Conservation (phyloP, 1,140 invertebrate species). For the Dreissena polymorpha region DNA sequence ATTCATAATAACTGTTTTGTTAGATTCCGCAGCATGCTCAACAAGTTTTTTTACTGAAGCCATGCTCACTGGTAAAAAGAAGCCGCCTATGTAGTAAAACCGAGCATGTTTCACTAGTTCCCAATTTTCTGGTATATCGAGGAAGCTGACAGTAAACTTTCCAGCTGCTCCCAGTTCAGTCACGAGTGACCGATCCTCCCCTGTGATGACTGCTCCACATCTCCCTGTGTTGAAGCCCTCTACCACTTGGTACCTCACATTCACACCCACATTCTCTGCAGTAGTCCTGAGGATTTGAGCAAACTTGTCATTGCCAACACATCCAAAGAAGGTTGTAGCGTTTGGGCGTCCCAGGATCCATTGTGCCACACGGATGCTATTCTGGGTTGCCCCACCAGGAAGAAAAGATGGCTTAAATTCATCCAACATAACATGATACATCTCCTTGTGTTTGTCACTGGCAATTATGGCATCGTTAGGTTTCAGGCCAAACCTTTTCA, state of each 20-base stretch:
- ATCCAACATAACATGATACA: slow-evolving; percentile 71
- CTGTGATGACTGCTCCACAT: slow-evolving; percentile 84
- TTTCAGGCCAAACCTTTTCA: slow-evolving; percentile 91
- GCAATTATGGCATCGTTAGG: slow-evolving; percentile 97
- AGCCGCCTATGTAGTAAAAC: slow-evolving; percentile 96
- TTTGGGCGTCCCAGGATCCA: slow-evolving; percentile 92
- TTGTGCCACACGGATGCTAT: slow-evolving; percentile 94
- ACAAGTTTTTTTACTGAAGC: slow-evolving; percentile 92
- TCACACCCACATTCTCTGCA: slow-evolving; percentile 91
- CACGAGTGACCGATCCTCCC: slow-evolving; percentile 91
- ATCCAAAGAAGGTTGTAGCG: slow-evolving; percentile 94
- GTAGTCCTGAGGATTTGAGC: slow-evolving; percentile 91
- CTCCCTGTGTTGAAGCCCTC: slow-evolving; percentile 89
- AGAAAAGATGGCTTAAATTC: slow-evolving; percentile 90
- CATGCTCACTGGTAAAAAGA: slow-evolving; percentile 96
- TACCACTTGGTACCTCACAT: slow-evolving; percentile 86
- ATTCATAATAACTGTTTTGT: slow-evolving; percentile 95
- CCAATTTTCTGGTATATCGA: slow-evolving; percentile 88
- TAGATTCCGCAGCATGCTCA: slow-evolving; percentile 85
- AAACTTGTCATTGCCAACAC: slow-evolving; percentile 95
- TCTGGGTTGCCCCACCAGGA: slow-evolving; percentile 98
- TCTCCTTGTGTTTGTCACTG: slow-evolving; percentile 87
- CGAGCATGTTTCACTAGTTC: slow-evolving; percentile 88
- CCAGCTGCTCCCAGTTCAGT: slow-evolving; percentile 97
- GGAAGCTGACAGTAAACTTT: slow-evolving; percentile 92